Percentiles rank a stretch among this genome's conserved stretches.
Evolutionary conservation across 2,113 vertebrate species (phyloP).

Genomic region (Hirundichthys speculiger): DNA sequence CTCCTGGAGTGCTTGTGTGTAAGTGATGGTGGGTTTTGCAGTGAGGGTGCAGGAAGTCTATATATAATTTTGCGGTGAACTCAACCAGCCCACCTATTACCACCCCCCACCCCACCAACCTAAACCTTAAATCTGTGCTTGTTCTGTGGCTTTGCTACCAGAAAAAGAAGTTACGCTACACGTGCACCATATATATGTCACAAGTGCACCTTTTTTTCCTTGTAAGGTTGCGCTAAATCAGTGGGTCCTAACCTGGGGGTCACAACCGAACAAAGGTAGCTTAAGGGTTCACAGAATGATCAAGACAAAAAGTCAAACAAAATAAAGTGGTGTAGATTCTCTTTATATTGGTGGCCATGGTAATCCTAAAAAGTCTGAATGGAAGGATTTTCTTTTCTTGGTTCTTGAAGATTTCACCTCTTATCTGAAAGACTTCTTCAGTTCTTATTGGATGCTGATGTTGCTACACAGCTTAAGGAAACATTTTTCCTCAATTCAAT

Average conservation of each 20-base stretch:
- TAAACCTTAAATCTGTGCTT: slow-evolving; percentile 73
- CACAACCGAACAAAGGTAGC: neutral
- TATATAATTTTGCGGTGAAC: slow-evolving; percentile 76
- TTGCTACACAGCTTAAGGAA: too few relatives aligned
- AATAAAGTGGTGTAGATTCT: too few relatives aligned
- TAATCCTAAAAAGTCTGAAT: too few relatives aligned
- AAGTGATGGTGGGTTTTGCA: slow-evolving; percentile 54
- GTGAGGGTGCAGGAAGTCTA: slow-evolving; percentile 71
- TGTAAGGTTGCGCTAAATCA: neutral
- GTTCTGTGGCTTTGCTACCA: slow-evolving; percentile 60
- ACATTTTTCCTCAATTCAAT: too few relatives aligned
- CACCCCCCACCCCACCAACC: too few relatives aligned
- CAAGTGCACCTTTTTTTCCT: slow-evolving; percentile 3
- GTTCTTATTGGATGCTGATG: too few relatives aligned
- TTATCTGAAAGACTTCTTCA: too few relatives aligned
- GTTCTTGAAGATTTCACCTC: too few relatives aligned
- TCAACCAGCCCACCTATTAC: slow-evolving; percentile 54
- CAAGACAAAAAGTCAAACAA: too few relatives aligned
- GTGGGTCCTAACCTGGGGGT: neutral
- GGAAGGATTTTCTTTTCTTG: too few relatives aligned
- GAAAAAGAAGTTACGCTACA: slow-evolving; percentile 19
- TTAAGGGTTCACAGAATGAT: neutral
- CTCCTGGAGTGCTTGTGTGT: slow-evolving; percentile 26
- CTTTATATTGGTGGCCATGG: too few relatives aligned
- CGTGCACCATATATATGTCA: slow-evolving; percentile 10